Conservation (phyloP, 2,888 invertebrate genomes). For the Gerris lacustris region DNA sequence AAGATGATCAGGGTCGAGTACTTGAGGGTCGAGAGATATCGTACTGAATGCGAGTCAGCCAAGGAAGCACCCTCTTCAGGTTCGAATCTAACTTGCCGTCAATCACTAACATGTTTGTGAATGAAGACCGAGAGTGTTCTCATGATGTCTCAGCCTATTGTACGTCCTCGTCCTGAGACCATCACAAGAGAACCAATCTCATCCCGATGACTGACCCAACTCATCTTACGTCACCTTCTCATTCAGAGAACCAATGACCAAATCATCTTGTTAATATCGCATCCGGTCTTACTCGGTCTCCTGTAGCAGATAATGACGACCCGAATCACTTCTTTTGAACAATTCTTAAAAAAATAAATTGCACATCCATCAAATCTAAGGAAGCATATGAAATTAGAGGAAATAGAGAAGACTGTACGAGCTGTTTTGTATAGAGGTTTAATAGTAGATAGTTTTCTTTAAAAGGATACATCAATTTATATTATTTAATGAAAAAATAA, state of each 20-base stretch:
- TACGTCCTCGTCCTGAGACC: not conserved
- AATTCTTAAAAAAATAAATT: too few relatives aligned
- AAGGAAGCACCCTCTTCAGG: constrained; percentile 1
- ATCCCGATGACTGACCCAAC: not conserved
- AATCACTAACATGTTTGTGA: not conserved
- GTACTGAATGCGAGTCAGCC: not conserved
- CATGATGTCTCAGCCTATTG: not conserved
- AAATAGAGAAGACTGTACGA: too few relatives aligned
- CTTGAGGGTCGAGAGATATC: not conserved
- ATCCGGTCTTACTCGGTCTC: not conserved
- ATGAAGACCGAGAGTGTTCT: not conserved
- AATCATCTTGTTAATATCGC: not conserved
- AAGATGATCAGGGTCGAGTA: not conserved
- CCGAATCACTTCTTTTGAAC: too few relatives aligned
- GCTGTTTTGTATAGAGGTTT: too few relatives aligned
- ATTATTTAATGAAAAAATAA: too few relatives aligned
- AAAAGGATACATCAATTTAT: too few relatives aligned
- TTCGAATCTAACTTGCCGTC: not conserved
- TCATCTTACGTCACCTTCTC: not conserved
- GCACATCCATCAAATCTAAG: too few relatives aligned
- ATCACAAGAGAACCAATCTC: not conserved
- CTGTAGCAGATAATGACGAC: not conserved
- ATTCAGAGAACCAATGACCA: not conserved
- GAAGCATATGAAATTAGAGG: too few relatives aligned
- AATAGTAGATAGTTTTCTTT: too few relatives aligned